Evolutionary conservation across 2,113 vertebrate genomes (phyloP), one percentile per base, ranked within the genome.

Genomic region (Mastomys coucha): DNA sequence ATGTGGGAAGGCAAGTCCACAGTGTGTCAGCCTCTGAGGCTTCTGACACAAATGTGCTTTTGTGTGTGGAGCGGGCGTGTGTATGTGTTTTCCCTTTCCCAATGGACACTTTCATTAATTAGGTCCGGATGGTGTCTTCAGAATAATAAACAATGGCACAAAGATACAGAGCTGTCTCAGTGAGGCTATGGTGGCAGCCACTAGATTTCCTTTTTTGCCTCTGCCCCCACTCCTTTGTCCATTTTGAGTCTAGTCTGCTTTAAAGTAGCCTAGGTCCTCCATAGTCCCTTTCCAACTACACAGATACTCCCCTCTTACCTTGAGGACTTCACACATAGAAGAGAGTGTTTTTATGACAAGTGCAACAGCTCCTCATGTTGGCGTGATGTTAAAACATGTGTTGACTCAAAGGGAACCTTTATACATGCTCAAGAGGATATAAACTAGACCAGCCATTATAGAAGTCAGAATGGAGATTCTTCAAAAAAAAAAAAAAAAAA

Each of bases 41-140:
- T 70, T 88, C 92, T 53, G 51, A 88, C 93, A 97, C 97, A 97
- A 91, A 94, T 93, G 96, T 94, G 87, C 95, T 91, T 97, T 97
- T 98, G 96, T 98, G 75, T 89, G 60, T 89, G 39, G 95, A 92
- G 33, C 91, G 89, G 88, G 78, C 94, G 84, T 98, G 91, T 97
- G 96, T 97, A 94, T 96, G 87, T 73, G 80, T 90, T 94, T 73
- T 72, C 89, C 87, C 75, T 82, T 96, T 96, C 81, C 97, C 95
- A 95, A 4, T 96, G 95, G 96, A 81, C 77, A 95, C 93, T 94
- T 92, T 72, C 93, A 96, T 97, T 95, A 93, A 87, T 81, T 76
- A 93, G 89, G 96, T 93, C 98, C n/a, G 90, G 96, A 96, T 95
- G 97, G 93, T 94, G 85, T 95, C 84, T 85, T 92, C 85, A 0